A percentile compares a stretch with the other conserved stretches of the same genome.
phyloP scores from a whole-genome alignment of 2,113 vertebrate genomes.

The Grus americana region DNA sequence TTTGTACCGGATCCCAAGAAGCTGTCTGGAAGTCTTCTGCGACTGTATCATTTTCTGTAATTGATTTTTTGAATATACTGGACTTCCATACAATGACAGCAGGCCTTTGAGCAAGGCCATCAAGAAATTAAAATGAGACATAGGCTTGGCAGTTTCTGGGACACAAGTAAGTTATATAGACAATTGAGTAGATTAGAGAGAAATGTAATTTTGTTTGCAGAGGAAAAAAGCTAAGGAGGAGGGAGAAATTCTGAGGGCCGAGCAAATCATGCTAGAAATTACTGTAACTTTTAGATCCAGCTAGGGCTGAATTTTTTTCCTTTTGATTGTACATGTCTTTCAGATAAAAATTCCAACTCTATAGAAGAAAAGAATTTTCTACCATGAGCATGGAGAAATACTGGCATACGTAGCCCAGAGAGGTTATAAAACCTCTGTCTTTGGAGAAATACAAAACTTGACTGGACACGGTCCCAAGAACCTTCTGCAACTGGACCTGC shows the following conservation, averaged over 20 bases:
- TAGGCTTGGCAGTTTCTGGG: neutral
- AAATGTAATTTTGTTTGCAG: neutral
- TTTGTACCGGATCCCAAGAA: neutral
- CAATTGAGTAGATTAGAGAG: neutral
- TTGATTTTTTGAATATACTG: neutral
- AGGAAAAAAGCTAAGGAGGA: neutral
- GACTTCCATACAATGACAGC: neutral
- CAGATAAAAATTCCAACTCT: neutral
- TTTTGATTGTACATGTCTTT: neutral
- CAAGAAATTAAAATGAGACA: conserved; percentile 10
- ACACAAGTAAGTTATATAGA: neutral
- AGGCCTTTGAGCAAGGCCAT: conserved; percentile 13
- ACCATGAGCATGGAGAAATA: neutral
- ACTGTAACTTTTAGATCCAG: neutral
- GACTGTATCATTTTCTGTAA: neutral
- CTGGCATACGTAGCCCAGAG: neutral
- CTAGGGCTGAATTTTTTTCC: neutral
- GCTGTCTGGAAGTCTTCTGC: neutral
- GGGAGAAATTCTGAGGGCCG: neutral
- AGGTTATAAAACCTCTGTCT: neutral
- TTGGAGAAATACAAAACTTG: neutral
- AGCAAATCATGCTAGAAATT: neutral
- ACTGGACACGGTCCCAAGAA: neutral
- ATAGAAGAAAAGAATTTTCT: neutral
- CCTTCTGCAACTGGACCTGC: neutral